These are phyloP conservation scores for Mionectes olivaceus DNA, from an alignment of 2,797 vertebrate genomes.

Conservation along the genomic window DNA sequence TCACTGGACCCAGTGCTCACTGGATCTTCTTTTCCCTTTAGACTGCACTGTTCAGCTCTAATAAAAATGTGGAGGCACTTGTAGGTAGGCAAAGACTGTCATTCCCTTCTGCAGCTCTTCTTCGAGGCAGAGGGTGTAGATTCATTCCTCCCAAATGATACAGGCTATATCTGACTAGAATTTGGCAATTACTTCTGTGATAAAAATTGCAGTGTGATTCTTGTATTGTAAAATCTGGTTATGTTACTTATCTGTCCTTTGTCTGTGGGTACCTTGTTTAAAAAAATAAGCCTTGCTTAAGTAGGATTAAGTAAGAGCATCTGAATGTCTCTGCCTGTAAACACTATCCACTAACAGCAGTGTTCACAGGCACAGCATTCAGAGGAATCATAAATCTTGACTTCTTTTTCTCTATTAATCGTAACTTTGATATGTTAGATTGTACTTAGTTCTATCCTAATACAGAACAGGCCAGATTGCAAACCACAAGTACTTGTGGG, in stretches of 20 bases:
- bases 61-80: neutral
- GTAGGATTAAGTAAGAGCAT: neutral
- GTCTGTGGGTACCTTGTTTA: neutral
- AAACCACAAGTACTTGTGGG: neutral
- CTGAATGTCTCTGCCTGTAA: neutral
- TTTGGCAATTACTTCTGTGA: neutral
- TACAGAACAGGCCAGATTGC: neutral
- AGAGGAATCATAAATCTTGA: neutral
- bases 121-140: neutral
- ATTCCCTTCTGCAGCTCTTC: neutral
- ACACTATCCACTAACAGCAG: neutral
- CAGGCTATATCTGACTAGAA: neutral
- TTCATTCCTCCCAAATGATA: neutral
- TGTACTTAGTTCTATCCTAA: neutral
- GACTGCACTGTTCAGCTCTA: neutral
- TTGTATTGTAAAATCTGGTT: neutral
- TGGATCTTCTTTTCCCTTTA: neutral
- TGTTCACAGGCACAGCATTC: neutral
- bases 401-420: neutral
- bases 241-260: neutral
- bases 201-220: neutral
- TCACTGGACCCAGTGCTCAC: neutral
- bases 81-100: neutral
- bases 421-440: neutral
- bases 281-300: neutral